phyloP scores from a whole-genome alignment of 2,797 vertebrate species.

The Bovichtus diacanthus region DNA sequence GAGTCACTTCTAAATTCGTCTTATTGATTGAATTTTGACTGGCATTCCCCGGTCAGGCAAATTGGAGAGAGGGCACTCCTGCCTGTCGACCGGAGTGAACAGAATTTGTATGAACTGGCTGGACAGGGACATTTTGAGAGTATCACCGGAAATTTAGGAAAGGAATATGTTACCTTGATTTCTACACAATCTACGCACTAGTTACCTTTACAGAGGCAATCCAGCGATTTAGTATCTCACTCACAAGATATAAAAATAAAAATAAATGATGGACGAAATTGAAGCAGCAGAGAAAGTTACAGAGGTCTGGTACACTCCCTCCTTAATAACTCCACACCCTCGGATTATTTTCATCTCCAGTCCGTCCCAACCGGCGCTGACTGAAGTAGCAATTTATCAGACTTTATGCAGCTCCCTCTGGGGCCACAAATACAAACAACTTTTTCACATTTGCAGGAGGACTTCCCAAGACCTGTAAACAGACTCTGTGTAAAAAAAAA shows the following conservation, averaged over 20 bases:
- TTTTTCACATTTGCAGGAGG: background rate
- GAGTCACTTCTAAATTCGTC: slow-evolving; percentile 64
- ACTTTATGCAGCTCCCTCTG: background rate
- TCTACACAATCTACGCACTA: background rate
- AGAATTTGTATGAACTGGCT: slow-evolving; percentile 30
- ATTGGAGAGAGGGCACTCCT: slow-evolving; percentile 38
- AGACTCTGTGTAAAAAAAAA: slow-evolving; percentile 12
- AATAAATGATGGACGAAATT: background rate
- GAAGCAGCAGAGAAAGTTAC: background rate
- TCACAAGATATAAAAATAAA: too few relatives aligned
- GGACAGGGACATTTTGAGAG: slow-evolving; percentile 50
- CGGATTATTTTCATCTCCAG: background rate
- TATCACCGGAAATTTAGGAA: slow-evolving; percentile 11
- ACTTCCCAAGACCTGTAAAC: background rate
- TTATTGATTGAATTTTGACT: slow-evolving; percentile 71
- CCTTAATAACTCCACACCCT: background rate
- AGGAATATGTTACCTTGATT: background rate
- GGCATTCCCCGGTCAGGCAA: slow-evolving; percentile 47
- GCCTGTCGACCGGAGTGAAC: slow-evolving; percentile 41
- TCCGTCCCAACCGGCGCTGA: background rate
- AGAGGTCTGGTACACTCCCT: background rate
- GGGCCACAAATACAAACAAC: background rate
- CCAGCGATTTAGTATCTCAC: background rate
- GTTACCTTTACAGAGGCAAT: background rate
- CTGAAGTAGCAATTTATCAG: background rate